A percentile compares a stretch with the other conserved stretches of the same genome.
phyloP scores from a whole-genome alignment of 2,888 invertebrate genomes.

The Eristalis tenax region DNA sequence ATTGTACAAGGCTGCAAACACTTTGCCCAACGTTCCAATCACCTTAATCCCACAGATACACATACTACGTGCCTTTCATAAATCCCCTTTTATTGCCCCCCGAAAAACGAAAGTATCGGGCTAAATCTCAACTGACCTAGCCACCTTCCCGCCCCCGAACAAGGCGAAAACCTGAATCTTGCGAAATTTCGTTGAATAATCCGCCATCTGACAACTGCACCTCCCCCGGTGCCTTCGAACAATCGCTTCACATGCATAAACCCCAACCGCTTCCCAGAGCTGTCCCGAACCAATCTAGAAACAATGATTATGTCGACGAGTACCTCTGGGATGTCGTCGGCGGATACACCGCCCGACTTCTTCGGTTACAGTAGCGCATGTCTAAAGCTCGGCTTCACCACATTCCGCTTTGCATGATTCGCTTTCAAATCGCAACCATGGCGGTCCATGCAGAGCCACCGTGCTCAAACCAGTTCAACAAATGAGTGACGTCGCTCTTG shows the following conservation, averaged over 20 bases:
- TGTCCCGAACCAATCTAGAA: neutral
- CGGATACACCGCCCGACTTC: neutral
- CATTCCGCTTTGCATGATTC: constrained; percentile 59
- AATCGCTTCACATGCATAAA: constrained; percentile 29
- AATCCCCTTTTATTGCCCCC: constrained; percentile 45
- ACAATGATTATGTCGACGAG: neutral
- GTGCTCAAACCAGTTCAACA: constrained; percentile 36
- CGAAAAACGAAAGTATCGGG: constrained; percentile 61
- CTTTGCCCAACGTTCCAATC: constrained; percentile 49
- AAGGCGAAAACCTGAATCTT: constrained; percentile 40
- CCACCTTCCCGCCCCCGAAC: constrained; percentile 14
- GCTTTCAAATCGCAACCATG: constrained; percentile 47
- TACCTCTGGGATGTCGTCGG: neutral
- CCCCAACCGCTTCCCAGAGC: neutral
- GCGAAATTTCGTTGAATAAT: constrained; percentile 59
- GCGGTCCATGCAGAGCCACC: constrained; percentile 23
- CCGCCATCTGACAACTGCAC: constrained; percentile 3
- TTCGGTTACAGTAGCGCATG: constrained; percentile 54
- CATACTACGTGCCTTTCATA: constrained; percentile 50
- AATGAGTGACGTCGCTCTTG: constrained; percentile 53
- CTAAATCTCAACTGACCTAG: constrained; percentile 62
- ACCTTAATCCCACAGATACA: constrained; percentile 57
- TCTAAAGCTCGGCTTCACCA: constrained; percentile 50
- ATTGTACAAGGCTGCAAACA: constrained; percentile 48
- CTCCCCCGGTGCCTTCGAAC: neutral